These are phyloP conservation scores for Lycopodina hypogea DNA, from an alignment of 37 sponge, comb jelly and placozoan genomes.

Conservation along the genomic window DNA sequence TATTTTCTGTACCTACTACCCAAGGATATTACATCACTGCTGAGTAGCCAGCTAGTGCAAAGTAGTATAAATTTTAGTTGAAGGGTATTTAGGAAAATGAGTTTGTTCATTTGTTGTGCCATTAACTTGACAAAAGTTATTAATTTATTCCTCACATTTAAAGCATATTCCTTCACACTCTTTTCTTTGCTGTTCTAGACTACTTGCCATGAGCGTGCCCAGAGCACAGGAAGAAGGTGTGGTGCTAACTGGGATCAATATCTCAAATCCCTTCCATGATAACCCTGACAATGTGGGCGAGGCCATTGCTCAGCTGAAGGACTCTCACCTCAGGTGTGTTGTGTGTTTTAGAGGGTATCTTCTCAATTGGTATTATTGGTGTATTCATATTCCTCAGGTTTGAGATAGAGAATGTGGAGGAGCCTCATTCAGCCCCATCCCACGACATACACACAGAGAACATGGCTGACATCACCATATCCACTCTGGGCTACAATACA, in stretches of 20 bases:
- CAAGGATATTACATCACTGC: too few species aligned
- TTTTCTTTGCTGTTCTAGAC: too few species aligned
- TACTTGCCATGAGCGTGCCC: slow-evolving; percentile 2
- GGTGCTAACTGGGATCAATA: background rate
- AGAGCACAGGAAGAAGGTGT: background rate
- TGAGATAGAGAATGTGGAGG: slow-evolving; percentile 63
- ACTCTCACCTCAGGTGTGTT: slow-evolving; percentile 4
- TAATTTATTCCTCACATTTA: too few species aligned
- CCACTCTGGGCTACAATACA: slow-evolving; percentile 60
- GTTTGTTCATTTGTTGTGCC: too few species aligned
- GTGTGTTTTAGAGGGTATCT: background rate
- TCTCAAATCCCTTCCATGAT: background rate
- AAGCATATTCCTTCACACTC: too few species aligned
- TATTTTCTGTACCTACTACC: too few species aligned
- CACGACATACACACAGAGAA: background rate
- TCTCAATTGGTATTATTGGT: background rate
- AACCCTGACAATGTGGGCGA: background rate
- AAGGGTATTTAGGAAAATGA: too few species aligned
- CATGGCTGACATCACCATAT: slow-evolving; percentile 6
- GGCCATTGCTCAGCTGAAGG: background rate
- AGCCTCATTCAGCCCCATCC: background rate
- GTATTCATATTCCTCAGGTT: slow-evolving; percentile 14
- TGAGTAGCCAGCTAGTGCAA: too few species aligned
- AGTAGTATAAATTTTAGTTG: too few species aligned
- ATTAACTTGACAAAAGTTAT: too few species aligned